Percentiles rank a stretch among this genome's conserved stretches.
Conservation (phyloP, 2,888 invertebrate genomes). For the Lymantria dispar region DNA sequence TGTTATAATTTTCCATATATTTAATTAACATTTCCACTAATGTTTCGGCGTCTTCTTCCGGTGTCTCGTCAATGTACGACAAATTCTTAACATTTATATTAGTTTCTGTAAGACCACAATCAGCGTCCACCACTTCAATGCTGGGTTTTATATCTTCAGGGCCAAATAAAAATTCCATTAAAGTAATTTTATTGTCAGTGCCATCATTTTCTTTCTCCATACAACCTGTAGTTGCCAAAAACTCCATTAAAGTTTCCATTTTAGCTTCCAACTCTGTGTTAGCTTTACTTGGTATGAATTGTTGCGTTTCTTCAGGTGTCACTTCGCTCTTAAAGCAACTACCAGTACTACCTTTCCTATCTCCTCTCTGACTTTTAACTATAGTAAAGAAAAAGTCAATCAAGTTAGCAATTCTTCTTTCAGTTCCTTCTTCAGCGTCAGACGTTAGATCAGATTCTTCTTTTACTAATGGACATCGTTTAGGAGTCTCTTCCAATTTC, state of each 20-base stretch:
- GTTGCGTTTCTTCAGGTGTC: constrained; percentile 58
- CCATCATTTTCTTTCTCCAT: constrained; percentile 58
- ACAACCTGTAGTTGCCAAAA: constrained; percentile 70
- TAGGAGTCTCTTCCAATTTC: constrained; percentile 58
- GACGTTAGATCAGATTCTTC: constrained; percentile 71
- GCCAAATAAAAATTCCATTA: constrained; percentile 77
- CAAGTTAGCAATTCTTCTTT: constrained; percentile 69
- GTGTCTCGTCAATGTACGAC: constrained; percentile 73
- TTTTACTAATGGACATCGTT: constrained; percentile 68
- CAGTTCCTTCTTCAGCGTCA: constrained; percentile 65
- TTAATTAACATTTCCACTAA: constrained; percentile 73
- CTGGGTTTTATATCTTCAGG: constrained; percentile 60
- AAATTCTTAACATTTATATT: constrained; percentile 68
- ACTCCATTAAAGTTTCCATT: constrained; percentile 77
- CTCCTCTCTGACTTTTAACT: constrained; percentile 72
- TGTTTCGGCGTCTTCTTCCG: constrained; percentile 67
- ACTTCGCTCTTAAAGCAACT: constrained; percentile 71
- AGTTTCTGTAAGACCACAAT: constrained; percentile 58
- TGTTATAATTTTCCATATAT: constrained; percentile 70
- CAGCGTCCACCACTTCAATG: constrained; percentile 55
- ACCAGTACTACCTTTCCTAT: constrained; percentile 66
- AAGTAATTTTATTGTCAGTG: constrained; percentile 69
- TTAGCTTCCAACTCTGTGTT: constrained; percentile 73
- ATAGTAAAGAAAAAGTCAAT: constrained; percentile 79
- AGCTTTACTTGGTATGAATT: constrained; percentile 52